Conservation (phyloP, 2,113 vertebrate species). For the Hippocampus mohnikei region DNA sequence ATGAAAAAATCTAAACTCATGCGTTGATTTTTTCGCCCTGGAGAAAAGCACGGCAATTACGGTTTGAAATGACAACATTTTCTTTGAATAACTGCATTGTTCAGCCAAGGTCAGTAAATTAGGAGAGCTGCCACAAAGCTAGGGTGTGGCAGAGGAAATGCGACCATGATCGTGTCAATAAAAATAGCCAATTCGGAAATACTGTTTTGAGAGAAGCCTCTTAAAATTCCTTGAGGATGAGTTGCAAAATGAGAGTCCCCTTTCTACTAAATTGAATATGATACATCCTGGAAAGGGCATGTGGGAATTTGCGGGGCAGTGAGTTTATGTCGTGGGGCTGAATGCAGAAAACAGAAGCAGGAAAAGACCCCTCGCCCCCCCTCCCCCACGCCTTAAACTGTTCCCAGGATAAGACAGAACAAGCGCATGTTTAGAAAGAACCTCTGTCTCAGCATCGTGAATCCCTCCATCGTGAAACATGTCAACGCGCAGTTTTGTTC, state of each 20-base stretch:
- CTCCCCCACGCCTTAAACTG: conserved; percentile 19
- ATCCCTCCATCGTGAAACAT: neutral
- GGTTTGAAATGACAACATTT: conserved; percentile 23
- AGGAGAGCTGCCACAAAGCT: conserved; percentile 3
- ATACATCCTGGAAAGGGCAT: conserved; percentile 56
- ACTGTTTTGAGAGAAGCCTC: conserved; percentile 1
- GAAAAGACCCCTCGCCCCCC: conserved; percentile 24
- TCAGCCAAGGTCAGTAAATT: conserved; percentile 38
- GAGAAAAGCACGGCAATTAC: conserved; percentile 12
- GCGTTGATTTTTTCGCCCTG: conserved; percentile 32
- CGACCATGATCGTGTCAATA: neutral
- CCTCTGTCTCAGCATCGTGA: neutral
- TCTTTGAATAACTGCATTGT: conserved; percentile 50
- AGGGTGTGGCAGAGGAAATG: conserved; percentile 1
- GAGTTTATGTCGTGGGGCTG: conserved; percentile 39
- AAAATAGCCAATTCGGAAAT: neutral
- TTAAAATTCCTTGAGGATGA: conserved; percentile 23
- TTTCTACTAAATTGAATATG: conserved; percentile 46
- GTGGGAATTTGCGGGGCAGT: conserved; percentile 49
- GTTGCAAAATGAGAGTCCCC: conserved; percentile 37
- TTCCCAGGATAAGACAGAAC: conserved; percentile 45
- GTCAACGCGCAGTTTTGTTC: neutral
- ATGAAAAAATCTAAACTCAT: neutral
- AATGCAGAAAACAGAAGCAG: conserved; percentile 39
- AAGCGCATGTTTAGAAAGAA: conserved; percentile 14